phyloP scores from a whole-genome alignment of 2,113 vertebrate genomes.

The Oreochromis tanganicae region DNA sequence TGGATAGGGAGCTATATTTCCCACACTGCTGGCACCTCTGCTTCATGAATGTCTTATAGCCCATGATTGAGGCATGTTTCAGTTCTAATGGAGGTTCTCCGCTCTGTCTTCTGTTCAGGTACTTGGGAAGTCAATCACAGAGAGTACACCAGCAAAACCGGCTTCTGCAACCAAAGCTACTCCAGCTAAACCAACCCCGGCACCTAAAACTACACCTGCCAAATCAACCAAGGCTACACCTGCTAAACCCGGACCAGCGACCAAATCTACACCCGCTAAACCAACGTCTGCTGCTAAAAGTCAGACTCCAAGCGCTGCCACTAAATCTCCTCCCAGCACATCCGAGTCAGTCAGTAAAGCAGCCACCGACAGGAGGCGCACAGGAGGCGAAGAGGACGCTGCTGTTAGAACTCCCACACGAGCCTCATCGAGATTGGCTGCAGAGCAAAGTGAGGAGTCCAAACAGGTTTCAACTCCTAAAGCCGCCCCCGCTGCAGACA shows the following conservation, averaged over 20 bases:
- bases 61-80: not conserved
- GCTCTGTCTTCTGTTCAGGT: not conserved
- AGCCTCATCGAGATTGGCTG: not conserved
- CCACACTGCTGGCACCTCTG: not conserved
- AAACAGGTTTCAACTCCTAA: not conserved
- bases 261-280: not conserved
- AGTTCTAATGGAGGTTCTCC: not conserved
- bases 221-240: not conserved
- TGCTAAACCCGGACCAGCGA: not conserved
- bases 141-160: not conserved
- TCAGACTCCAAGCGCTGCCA: not conserved
- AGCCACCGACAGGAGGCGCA: rapidly evolving
- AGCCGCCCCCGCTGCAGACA: not conserved
- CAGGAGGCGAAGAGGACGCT: not conserved
- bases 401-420: not conserved
- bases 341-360: not conserved
- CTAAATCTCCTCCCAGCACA: not conserved
- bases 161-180: not conserved
- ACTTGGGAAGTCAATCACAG: not conserved
- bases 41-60: not conserved
- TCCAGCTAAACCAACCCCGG: not conserved
- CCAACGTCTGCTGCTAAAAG: not conserved
- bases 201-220: not conserved
- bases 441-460: not conserved
- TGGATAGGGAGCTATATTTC: rapidly evolving